Base-by-base conservation (phyloP, 2,797 vertebrate genomes). In the Borostomias antarcticus region DNA sequence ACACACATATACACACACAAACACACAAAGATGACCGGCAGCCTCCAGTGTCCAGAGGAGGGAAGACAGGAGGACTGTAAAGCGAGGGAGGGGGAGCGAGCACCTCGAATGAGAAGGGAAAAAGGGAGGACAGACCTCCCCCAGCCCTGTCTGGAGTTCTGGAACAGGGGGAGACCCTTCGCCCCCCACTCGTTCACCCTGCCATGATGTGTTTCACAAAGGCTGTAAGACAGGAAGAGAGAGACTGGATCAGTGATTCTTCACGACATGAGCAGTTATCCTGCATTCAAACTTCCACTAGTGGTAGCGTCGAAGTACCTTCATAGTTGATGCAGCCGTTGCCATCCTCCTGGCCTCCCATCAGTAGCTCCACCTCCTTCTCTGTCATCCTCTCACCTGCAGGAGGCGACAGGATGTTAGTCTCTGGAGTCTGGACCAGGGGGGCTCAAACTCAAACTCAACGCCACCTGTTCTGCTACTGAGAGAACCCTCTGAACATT, bases 241-340 rank as follows among this genome's bases (percentile, higher is more conserved):
- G 45, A 48, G 45, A 48, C 5, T 0, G n/a, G 13, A 43, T 4
- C 32, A 35, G 4, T 4, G 32, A 35, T 9, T 4, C n/a, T n/a
- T n/a, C n/a, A n/a, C n/a, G n/a, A n/a, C n/a, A n/a, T n/a, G n/a
- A 23, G 48, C 9, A 21, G 21, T 26, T 26, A 10, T 52, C 4
- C 4, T 10, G 50, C 25, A 23, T 26, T 23, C 11, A 23, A 10
- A 2, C 11, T 23, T 52, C 7, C 6, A 25, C 5, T 52, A 25
- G 19, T 0, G 23, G 50, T 52, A 23, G 10, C 5, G 25, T 28
- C 45, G 26, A 5, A 17, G 37, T 25, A 95, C 94, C 93, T 92
- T 95, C 93, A 0, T 95, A 95, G 71, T 93, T 94, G 76, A 95
- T 92, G 32, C 92, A 93, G 50, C 93, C 94, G 0, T 93, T 94